Evolutionary conservation across 2,888 invertebrate genomes (phyloP).

Genomic region (Gastrophysa polygoni): DNA sequence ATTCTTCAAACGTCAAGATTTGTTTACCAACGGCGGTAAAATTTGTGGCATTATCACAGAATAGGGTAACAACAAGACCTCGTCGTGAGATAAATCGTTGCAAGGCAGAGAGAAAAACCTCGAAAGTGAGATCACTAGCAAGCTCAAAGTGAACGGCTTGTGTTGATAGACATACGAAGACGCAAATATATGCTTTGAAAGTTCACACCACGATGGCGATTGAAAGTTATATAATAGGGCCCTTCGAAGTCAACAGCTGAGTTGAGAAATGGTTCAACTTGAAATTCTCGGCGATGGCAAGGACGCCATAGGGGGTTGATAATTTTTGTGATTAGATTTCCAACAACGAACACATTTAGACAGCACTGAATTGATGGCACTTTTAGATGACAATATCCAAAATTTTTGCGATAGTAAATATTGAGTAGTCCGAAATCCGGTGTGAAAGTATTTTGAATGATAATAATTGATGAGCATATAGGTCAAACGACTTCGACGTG

Average conservation of each 20-base stretch:
- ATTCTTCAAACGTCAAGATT: too few relatives aligned
- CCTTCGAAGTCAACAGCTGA: neutral
- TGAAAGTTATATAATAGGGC: neutral
- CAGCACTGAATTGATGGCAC: too few relatives aligned
- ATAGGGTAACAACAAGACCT: neutral
- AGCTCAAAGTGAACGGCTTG: slow-evolving; percentile 4
- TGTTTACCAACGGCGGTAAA: neutral
- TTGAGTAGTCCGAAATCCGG: too few relatives aligned
- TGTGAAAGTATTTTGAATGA: too few relatives aligned
- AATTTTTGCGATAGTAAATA: too few relatives aligned
- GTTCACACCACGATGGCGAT: neutral
- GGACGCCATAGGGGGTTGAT: too few relatives aligned
- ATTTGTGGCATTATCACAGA: slow-evolving; percentile 6
- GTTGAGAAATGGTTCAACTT: neutral
- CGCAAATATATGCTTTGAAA: neutral
- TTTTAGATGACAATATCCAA: too few relatives aligned
- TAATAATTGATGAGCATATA: neutral
- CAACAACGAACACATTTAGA: too few relatives aligned
- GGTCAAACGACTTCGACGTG: neutral
- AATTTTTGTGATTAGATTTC: too few relatives aligned
- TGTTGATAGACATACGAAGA: neutral
- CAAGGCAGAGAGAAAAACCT: slow-evolving; percentile 1
- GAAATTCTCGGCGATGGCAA: neutral
- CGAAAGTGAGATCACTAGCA: neutral
- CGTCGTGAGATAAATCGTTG: slow-evolving; percentile 8